Base-by-base conservation (phyloP, 2,888 invertebrate species). In the Andrena haemorrhoa region DNA sequence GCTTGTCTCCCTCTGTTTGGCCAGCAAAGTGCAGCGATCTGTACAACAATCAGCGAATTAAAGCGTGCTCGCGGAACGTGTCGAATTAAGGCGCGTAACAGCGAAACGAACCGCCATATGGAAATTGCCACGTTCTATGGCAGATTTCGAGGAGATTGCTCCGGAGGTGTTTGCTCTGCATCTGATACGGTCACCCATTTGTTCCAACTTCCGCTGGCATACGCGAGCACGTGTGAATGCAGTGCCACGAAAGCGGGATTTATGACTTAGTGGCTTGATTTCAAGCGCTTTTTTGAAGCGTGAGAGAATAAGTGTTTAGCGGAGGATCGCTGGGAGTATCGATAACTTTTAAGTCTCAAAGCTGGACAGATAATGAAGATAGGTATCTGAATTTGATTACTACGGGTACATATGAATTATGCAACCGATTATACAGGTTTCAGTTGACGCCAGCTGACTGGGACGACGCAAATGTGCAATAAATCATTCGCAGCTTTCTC, bases 401-500 rank as follows among this genome's bases (percentile, higher is more conserved):
- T 20, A 51, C 5, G 16, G 12, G 10, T 23, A n/a, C n/a, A 20
- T n/a, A 12, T 10, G 12, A 33, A 33, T 51, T 29, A 31, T 20
- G n/a, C 6, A 31, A 20, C n/a, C 8, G 20, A 51, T 51, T 51
- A 51, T 51, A 20, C 20, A 20, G 20, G n/a, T 51, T 51, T 51
- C 7, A 51, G 51, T 51, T 51, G 51, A 20, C 41, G 41, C 41
- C 41, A 41, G 41, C 51, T 51, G 51, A 51, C 20, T 12, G 12
- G 5, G 8, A n/a, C 20, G 10, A n/a, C 20, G 49, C 5, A n/a
- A 31, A 51, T 31, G 10, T 49, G 51, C 31, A 20, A 31, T 29
- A 51, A 66, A 66, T 66, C 49, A 66, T n/a, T 49, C 61, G 10
- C 20, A 10, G n/a, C 66, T 66, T 51, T 66, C 66, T 66, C 66